Evolutionary conservation across 2,797 vertebrate genomes (phyloP), one percentile per base, ranked within the genome.

Genomic region (Leptoclinus maculatus): DNA sequence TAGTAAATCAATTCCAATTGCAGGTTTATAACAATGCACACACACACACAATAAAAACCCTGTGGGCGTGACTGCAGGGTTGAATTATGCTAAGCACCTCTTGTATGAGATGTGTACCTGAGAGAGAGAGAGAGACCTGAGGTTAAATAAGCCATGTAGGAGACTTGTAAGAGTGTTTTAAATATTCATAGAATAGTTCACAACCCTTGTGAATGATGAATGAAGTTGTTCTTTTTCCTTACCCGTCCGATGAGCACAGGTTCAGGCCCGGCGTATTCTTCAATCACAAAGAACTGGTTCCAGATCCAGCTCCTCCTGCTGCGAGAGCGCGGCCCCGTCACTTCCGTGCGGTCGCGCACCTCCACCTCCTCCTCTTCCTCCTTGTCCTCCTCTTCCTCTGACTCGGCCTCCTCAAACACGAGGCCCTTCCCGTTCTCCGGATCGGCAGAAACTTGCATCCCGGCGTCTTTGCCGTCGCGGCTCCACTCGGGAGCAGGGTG

Each of bases 221-320:
- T 79, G 32, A 79, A 78, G 56, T 57, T 66, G 72, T 64, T 62
- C 17, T 78, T 63, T 80, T 34, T n/a, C 38, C 96, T 97, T 95
- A 97, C 97, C 96, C 97, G 95, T 88, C 97, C 97, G 34, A 98
- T 97, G 83, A 97, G 96, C 79, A 97, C 97, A 0, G 97, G 97
- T 90, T 97, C 97, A 2, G 97, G 97, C 13, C 97, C 97, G 1
- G 96, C 95, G 27, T 98, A 98, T 72, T 98, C 97, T 90, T 98
- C 97, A 3, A 98, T 97, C 84, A 98, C 97, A 79, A 98, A 98
- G 90, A 98, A 98, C 93, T 98, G 97, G 91, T 98, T 98, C 97
- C 97, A 98, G 87, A 98, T 97, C 97, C 97, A 98, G 90, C 97
- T 97, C 83, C 97, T 95, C 64, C 97, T 95, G 83, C 95, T 96